phyloP scores from a whole-genome alignment of 2,113 vertebrate genomes.

The Trogon surrucura region DNA sequence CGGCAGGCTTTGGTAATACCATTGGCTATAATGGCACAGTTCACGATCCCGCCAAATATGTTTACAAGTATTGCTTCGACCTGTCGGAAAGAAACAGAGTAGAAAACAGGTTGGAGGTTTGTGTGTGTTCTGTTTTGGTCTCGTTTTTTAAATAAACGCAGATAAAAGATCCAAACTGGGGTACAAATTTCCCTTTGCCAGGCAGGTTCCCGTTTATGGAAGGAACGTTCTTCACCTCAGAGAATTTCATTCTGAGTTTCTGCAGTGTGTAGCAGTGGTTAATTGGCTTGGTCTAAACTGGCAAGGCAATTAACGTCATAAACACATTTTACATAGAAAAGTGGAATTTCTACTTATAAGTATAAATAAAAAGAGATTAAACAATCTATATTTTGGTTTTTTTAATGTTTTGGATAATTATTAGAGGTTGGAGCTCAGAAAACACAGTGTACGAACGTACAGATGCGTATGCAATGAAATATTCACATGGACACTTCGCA shows the following conservation, averaged over 20 bases:
- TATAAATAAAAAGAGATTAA: not conserved
- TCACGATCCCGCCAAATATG: slow-evolving; percentile 98
- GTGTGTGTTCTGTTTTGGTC: not conserved
- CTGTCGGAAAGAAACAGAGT: slow-evolving; percentile 62
- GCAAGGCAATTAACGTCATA: not conserved
- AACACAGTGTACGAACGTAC: not conserved
- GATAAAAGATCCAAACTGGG: not conserved
- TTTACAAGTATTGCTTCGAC: slow-evolving; percentile 98
- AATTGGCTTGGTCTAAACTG: not conserved
- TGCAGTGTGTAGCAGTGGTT: not conserved
- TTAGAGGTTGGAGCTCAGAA: not conserved
- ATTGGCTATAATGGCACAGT: slow-evolving; percentile 97
- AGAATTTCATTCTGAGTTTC: not conserved
- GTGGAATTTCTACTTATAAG: not conserved
- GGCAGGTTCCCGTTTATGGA: not conserved
- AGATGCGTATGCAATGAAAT: not conserved
- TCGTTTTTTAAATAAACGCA: not conserved
- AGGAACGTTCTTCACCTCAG: not conserved
- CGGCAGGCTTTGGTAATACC: slow-evolving; percentile 96
- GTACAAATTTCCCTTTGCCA: not conserved
- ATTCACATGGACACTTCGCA: not conserved
- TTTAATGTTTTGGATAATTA: not conserved
- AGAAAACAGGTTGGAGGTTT: fast-evolving
- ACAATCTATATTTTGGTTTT: not conserved
- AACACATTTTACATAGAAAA: not conserved